phyloP scores from a whole-genome alignment of 2,888 invertebrate species.

The Lutraria lutraria region DNA sequence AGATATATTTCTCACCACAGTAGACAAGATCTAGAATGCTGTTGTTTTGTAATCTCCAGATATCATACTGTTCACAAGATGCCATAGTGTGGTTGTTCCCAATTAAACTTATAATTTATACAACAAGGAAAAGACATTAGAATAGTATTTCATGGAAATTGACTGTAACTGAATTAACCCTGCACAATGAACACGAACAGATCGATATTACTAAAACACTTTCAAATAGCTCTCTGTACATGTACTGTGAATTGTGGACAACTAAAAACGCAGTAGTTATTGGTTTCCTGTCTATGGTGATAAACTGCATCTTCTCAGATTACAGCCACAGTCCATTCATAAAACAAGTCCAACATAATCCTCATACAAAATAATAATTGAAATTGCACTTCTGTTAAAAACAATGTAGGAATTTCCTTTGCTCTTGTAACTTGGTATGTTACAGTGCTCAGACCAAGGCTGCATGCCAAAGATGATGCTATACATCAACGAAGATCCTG shows the following conservation, averaged over 20 bases:
- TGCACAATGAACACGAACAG: background rate
- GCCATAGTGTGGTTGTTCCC: background rate
- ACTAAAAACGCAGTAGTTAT: background rate
- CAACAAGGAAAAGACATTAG: background rate
- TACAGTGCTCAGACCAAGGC: no score
- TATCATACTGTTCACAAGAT: background rate
- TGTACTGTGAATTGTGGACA: background rate
- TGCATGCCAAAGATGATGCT: no score
- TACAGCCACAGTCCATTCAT: no score
- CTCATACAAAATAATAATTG: no score
- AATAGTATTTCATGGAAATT: background rate
- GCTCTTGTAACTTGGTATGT: no score
- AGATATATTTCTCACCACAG: background rate
- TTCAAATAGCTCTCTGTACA: background rate
- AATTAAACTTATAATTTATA: background rate
- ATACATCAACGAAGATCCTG: no score
- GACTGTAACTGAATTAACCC: background rate
- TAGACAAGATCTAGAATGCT: background rate
- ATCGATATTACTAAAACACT: background rate
- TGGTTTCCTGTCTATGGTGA: background rate
- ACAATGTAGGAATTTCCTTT: no score
- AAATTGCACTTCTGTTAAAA: no score
- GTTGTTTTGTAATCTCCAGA: background rate
- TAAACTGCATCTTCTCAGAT: background rate
- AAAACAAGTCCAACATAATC: no score